Evolutionary conservation across 2,888 invertebrate genomes (phyloP).

Genomic region (Cosmorhoe ocellata): DNA sequence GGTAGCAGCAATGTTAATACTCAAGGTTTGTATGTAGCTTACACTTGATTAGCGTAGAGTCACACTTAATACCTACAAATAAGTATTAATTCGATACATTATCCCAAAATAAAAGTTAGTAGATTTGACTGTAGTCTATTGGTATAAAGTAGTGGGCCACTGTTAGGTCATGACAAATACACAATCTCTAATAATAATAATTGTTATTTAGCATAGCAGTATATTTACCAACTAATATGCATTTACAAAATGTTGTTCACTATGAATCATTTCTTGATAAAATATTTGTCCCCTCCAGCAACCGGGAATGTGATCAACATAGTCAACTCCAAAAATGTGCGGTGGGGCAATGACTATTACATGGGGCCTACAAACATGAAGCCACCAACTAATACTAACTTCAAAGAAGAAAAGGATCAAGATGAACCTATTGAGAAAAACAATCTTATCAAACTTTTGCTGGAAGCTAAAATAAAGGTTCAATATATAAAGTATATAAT

Average conservation of each 20-base stretch:
- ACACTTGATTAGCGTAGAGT: neutral
- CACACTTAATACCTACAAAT: neutral
- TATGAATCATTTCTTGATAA: conserved; percentile 8
- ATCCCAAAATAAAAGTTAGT: too few species aligned
- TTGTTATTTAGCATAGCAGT: neutral
- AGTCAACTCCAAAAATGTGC: conserved; percentile 67
- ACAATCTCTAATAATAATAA: neutral
- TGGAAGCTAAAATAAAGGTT: conserved; percentile 67
- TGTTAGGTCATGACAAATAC: too few species aligned
- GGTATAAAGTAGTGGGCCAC: too few species aligned
- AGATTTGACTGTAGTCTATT: too few species aligned
- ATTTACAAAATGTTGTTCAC: neutral
- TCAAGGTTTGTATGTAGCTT: conserved; percentile 50
- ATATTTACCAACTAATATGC: too few species aligned
- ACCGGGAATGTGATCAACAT: conserved; percentile 77
- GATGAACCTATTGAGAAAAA: conserved; percentile 57
- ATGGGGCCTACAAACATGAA: conserved; percentile 51
- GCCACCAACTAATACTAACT: conserved; percentile 34
- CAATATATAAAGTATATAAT: neutral
- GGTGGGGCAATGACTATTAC: conserved; percentile 72
- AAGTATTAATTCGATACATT: too few species aligned
- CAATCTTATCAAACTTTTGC: conserved; percentile 56
- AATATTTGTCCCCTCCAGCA: conserved; percentile 52
- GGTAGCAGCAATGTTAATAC: conserved; percentile 59
- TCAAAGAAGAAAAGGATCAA: conserved; percentile 37